Percentiles rank a stretch among this genome's conserved stretches.
phyloP scores from a whole-genome alignment of 2,888 invertebrate species.

The Mongoloraphidia duomilia region DNA sequence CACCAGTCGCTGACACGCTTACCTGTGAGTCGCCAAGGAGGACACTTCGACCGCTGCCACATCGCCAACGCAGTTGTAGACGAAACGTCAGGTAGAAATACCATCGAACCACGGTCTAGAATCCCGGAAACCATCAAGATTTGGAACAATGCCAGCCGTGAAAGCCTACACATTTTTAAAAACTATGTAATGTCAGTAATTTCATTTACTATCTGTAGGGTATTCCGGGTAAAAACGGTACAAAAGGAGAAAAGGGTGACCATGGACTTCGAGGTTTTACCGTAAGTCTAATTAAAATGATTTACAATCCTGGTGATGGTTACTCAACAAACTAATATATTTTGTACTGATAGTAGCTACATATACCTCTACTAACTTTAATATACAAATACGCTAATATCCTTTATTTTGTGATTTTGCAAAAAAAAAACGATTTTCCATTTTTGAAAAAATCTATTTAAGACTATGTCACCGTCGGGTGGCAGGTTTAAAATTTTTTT shows the following conservation, averaged over 20 bases:
- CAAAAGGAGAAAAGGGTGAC: constrained; percentile 30
- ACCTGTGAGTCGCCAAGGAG: too few relatives aligned
- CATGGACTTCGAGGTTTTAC: constrained; percentile 22
- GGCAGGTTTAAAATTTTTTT: background rate
- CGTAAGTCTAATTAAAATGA: constrained; percentile 3
- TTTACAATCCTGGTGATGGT: background rate
- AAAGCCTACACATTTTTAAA: too few relatives aligned
- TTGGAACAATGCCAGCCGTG: too few relatives aligned
- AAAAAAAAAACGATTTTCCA: too few relatives aligned
- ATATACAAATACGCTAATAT: background rate
- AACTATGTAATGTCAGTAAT: background rate
- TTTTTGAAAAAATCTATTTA: background rate
- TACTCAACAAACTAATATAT: background rate
- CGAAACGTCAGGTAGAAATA: too few relatives aligned
- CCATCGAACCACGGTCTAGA: too few relatives aligned
- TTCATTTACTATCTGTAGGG: constrained; percentile 21
- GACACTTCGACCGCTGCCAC: too few relatives aligned
- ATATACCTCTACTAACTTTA: too few relatives aligned
- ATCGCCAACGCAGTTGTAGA: too few relatives aligned
- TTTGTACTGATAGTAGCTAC: too few relatives aligned
- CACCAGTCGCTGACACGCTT: too few relatives aligned
- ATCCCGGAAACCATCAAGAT: too few relatives aligned
- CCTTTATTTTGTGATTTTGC: background rate
- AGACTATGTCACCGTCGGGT: background rate
- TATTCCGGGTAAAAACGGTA: constrained; percentile 31